Evolutionary conservation across 2,888 invertebrate genomes (phyloP), one percentile per base, ranked within the genome.

Genomic region (Oligia latruncula): DNA sequence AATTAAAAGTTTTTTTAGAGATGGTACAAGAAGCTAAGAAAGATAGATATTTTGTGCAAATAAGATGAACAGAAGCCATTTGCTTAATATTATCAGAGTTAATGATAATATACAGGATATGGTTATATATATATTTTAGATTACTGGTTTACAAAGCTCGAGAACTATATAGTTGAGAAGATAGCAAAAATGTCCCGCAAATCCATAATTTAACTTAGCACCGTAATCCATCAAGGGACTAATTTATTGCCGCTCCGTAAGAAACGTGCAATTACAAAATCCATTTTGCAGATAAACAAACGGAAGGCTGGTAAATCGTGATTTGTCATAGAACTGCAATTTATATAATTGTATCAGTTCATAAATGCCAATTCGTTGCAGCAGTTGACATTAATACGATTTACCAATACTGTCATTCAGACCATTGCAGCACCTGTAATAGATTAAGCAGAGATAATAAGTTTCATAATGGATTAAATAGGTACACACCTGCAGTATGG

Each of bases 331-430:
- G 71, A 62, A 81, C 62, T 58, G 40, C 68, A 78, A 83, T 88
- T 83, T 83, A 83, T 88, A 78, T 85, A 81, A 82, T 86, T 88
- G 88, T 84, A 86, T 89, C 88, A 85, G 83, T 81, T 76, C 76
- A 78, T 89, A 89, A 88, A 88, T 89, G 84, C 80, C 88, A 88
- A 80, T 80, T 81, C 70, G 65, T 82, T 85, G 83, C 81, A 85
- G 85, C 79, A 81, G 43, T 83, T 89, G 88, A 88, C 88, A 88
- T 89, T 88, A 88, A 82, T 89, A 83, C 81, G 77, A 82, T 83
- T 86, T 84, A 82, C 74, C 82, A 85, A 86, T 62, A 62, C 77
- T 80, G 82, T 74, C 90, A 78, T 80, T 81, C 86, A 88, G 81
- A 35, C 23, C 13, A 75, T 80, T 84, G 85, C 85, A 74, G 88